Conservation (phyloP, 2,888 invertebrate genomes). For the Hermaeophaga mercurialis region DNA sequence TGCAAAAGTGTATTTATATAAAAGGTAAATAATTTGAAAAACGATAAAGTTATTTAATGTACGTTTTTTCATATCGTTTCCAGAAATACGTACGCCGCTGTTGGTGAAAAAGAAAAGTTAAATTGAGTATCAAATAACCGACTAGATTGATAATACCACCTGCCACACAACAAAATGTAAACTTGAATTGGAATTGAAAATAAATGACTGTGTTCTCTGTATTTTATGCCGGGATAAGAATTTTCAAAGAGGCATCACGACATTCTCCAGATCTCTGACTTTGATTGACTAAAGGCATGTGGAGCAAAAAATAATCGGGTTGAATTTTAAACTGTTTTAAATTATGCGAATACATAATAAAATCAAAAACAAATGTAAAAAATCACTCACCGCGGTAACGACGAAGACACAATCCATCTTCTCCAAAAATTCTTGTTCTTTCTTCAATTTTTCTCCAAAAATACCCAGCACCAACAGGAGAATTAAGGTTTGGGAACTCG, state of each 20-base stretch:
- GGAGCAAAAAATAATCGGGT: too few relatives aligned
- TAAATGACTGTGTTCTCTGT: not conserved
- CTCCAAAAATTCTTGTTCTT: not conserved
- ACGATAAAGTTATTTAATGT: too few relatives aligned
- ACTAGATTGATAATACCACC: not conserved
- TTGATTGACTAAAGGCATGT: too few relatives aligned
- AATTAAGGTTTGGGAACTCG: constrained; percentile 11
- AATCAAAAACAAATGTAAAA: too few relatives aligned
- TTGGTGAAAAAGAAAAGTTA: not conserved
- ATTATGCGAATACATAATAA: too few relatives aligned
- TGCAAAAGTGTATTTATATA: too few relatives aligned
- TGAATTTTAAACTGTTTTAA: too few relatives aligned
- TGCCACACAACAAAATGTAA: not conserved
- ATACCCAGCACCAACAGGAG: constrained; percentile 1
- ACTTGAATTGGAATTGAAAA: not conserved
- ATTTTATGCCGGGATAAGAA: not conserved
- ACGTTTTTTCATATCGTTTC: too few relatives aligned
- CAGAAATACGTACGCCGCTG: not conserved
- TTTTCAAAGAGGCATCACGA: not conserved
- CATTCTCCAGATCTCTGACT: not conserved
- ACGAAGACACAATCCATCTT: not conserved
- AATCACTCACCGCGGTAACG: not conserved
- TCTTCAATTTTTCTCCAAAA: not conserved
- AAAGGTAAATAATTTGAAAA: too few relatives aligned
- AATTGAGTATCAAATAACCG: not conserved